Evolutionary conservation across 53 echinoderm and acorn worm species (phyloP), one percentile per base, ranked within the genome.

Genomic region (Pentamera pediparva): DNA sequence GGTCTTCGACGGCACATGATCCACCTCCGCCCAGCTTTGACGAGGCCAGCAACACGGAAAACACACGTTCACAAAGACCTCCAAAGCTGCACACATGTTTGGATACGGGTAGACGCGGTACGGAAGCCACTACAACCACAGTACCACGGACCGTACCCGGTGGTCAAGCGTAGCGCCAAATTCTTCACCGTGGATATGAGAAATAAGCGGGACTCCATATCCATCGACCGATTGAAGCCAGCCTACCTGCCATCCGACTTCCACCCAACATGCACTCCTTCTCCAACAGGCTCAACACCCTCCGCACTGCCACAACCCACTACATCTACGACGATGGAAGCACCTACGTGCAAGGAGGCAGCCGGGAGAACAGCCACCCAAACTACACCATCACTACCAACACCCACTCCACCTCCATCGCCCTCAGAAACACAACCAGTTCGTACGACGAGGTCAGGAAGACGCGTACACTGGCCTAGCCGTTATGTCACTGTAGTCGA

Each of bases 51-150:
- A 29, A 36, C 36, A 3, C 35, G 75, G 8, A 9, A 25, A 13
- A 4, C 65, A 4, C 83, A 74, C 5, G 22, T 88, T 4, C 79
- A 54, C 29, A 49, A 47, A 10, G 79, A 79, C 20, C 32, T 88
- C 3, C 8, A 56, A 40, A 64, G 34, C 6, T 83, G 83, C 34
- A 59, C 70, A 3, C 88, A 87, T 34, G 79, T 87, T 43, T 87
- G 72, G 37, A 32, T 83, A 4, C 79, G 83, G 20, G 28, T 25
- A 31, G 86, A 86, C 32, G 37, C 65, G 5, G 88, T 88, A 19
- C 45, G 28, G 15, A 65, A 34, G 45, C 76, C 83, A 2, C 36
- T 88, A 18, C 88, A 88, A 69, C 75, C 83, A 32, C 88, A 83
- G 2, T 83, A 83, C 29, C 41, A 36, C 32, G 88, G 88, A 19